phyloP scores from a whole-genome alignment of 2,113 vertebrate species.

The Dendropsophus ebraccatus region DNA sequence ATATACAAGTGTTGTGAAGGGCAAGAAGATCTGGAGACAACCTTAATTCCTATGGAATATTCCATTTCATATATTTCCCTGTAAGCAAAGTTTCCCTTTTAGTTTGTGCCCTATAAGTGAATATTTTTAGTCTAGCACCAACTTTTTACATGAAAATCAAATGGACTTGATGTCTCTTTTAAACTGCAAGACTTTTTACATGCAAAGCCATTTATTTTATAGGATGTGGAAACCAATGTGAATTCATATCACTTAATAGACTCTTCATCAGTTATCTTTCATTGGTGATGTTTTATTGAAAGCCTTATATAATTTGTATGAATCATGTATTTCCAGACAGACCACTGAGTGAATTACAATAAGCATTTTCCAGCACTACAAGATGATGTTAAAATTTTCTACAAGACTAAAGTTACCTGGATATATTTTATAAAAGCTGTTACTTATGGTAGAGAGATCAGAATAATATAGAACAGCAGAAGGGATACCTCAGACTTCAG shows the following conservation, averaged over 20 bases:
- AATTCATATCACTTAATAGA: conserved; percentile 21
- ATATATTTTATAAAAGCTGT: background rate
- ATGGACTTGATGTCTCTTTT: background rate
- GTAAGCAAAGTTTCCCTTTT: background rate
- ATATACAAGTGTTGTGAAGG: background rate
- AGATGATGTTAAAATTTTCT: background rate
- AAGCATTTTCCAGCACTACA: conserved; percentile 15
- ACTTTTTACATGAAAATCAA: background rate
- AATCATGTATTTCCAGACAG: conserved; percentile 31
- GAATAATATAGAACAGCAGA: background rate
- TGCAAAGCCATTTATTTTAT: conserved; percentile 13
- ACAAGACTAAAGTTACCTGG: conserved; percentile 6
- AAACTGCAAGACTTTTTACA: conserved; percentile 13
- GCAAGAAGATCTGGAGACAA: background rate
- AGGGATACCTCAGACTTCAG: background rate
- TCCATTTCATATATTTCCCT: background rate
- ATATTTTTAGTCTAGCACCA: background rate
- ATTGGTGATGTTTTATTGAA: conserved; percentile 44
- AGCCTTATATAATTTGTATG: conserved; percentile 22
- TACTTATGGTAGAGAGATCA: background rate
- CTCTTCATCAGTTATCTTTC: conserved; percentile 27
- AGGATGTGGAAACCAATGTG: background rate
- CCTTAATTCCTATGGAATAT: background rate
- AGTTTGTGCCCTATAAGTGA: background rate
- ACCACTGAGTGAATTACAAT: background rate